Base-by-base conservation (phyloP, 1,140 invertebrate species). In the Neodiprion pinetum region DNA sequence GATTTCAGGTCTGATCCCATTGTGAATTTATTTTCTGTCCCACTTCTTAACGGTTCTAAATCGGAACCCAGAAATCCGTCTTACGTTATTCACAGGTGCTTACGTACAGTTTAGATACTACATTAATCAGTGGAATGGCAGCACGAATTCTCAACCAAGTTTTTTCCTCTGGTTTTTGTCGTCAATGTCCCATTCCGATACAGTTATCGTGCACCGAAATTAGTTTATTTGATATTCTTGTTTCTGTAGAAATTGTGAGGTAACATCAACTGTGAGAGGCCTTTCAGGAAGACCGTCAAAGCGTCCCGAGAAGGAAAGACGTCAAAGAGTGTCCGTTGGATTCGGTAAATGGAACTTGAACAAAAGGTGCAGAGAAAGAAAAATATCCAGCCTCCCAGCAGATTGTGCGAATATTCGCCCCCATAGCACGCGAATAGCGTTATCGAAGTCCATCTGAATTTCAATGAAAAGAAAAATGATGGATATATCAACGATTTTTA, bases 11-110 rank as follows among this genome's bases (percentile, higher is more conserved):
- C 67, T 23, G 17, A 47, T 14, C 40, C 14, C 11, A 69, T 23
- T 14, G 7, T 12, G 12, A 23, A 69, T 23, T 69, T 3, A 23
- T 69, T 14, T 23, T 69, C 11, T 21, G 11, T 47, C 11, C 12
- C 23, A 69, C 40, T 0, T 69, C 17, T 11, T 8, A 21, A 69
- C 12, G 67, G 67, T 69, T 69, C 40, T 11, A 28, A 69, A 69
- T 69, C 67, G 21, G 67, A 69, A 23, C 11, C 67, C 67, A 69
- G 12, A 69, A 69, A 21, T 69, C 67, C 8, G 11, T 21, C 21
- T 7, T 47, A 4, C 10, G 21, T 7, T 21, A 5, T 69, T 12
- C 11, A 1, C 14, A 47, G 67, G 40, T 69, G 21, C 11, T 7
- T 47, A 47, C 12, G 11, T 11, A 12, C 17, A 7, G 21, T 11